Evolutionary conservation across 37 sponge, comb jelly and placozoan genomes (phyloP), one percentile per base, ranked within the genome.

Genomic region (Agelas oroides): DNA sequence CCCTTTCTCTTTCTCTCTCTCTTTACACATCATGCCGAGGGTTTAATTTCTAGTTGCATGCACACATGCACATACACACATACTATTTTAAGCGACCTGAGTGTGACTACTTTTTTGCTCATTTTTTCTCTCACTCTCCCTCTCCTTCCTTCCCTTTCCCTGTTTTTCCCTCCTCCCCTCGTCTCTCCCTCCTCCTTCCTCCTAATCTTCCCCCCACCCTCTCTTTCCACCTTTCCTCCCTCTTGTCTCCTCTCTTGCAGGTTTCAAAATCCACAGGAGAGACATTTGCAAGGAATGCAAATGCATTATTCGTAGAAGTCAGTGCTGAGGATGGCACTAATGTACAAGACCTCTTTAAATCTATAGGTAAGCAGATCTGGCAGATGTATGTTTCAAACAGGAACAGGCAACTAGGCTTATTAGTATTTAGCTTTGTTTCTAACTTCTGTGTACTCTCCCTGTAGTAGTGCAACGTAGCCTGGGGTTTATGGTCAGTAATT

Each of bases 281-380:
- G 55, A 65, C 53, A n/a, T 95, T 80, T 83, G 87, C 93, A 12
- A 82, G 66, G 34, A 37, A 73, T 28, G 12, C 86, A 35, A 76
- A 83, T n/a, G 96, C 94, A 16, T 40, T 89, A 28, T 95, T 92
- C 59, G 36, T 77, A 17, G 96, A 95, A 54, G 82, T 86, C 19
- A 92, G 93, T 84, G 93, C 92, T 8, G 59, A 82, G 39, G 76
- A 76, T 16, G 81, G 65, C 37, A 82, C 27, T 14, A 85, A 89
- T 33, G 86, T 95, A 0, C 36, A 72, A 5, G 90, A 92, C 17
- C 64, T 95, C 2, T 95, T 92, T 58, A 83, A 34, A 35, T 39
- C 60, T 2, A 85, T 95, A 80, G 84, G 95, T 95, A 58, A 38
- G 15, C 23, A 24, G 28, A 24, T 65, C 12, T 24, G 23, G 27